Percentiles rank a stretch among this genome's conserved stretches.
Conservation (phyloP, 2,113 vertebrate species). For the Cardinalis cardinalis region DNA sequence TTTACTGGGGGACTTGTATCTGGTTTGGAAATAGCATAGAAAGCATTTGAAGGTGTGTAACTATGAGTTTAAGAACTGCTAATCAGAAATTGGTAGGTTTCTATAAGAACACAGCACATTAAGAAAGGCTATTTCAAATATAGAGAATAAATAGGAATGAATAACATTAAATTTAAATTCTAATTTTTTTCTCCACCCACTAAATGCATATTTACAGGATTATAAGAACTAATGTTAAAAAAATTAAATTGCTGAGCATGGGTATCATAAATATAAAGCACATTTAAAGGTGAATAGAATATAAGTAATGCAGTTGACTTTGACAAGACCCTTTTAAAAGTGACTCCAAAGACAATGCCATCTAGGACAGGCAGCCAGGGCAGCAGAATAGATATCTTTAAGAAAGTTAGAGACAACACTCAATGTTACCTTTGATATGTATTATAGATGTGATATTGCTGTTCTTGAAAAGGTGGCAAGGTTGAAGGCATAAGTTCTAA, state of each 20-base stretch:
- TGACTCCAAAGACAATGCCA: constrained; percentile 37
- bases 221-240: constrained; percentile 34
- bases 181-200: neutral
- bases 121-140: neutral
- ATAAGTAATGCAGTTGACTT: constrained; percentile 10
- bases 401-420: constrained; percentile 19
- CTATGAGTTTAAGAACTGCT: neutral
- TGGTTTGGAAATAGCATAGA: neutral
- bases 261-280: constrained; percentile 8
- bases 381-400: neutral
- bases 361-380: neutral
- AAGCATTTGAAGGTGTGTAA: neutral
- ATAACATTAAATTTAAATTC: constrained; percentile 33
- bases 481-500: constrained; percentile 56
- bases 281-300: neutral
- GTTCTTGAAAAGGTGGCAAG: constrained; percentile 57
- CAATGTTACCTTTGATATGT: constrained; percentile 32
- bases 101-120: neutral
- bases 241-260: neutral
- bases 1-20: neutral
- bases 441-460: constrained; percentile 37
- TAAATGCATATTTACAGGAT: constrained; percentile 36
- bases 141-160: constrained; percentile 19
- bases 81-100: neutral
- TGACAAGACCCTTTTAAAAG: constrained; percentile 46